These are phyloP conservation scores for Arbacia lixula DNA, from an alignment of 53 echinoderm and acorn worm genomes.

Conservation along the genomic window DNA sequence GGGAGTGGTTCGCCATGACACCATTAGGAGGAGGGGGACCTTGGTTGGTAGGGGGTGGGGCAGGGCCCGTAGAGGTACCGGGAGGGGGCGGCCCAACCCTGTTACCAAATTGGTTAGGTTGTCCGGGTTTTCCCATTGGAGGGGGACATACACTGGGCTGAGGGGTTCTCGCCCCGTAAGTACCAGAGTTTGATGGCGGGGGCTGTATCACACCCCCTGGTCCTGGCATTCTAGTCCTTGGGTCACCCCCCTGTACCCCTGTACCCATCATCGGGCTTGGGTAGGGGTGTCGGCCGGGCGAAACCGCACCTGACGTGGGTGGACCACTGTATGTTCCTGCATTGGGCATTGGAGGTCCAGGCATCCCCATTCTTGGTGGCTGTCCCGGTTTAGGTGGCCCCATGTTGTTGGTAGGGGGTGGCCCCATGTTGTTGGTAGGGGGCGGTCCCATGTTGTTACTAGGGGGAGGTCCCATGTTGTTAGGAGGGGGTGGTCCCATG, in stretches of 20 bases:
- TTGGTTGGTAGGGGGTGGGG: too few relatives aligned
- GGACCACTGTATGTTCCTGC: not conserved
- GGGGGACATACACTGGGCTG: slow-evolving; percentile 31
- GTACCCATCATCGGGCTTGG: slow-evolving; percentile 40
- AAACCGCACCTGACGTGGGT: not conserved
- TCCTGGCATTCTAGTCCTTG: slow-evolving; percentile 32
- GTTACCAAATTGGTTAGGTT: slow-evolving; percentile 10
- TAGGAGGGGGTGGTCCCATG: slow-evolving; percentile 17
- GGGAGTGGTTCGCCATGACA: not conserved
- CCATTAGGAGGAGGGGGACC: slow-evolving; percentile 43
- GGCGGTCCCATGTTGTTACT: slow-evolving; percentile 4
- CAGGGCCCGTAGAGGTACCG: too few relatives aligned
- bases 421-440: slow-evolving; percentile 14
- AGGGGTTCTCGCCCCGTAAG: not conserved
- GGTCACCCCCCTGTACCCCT: not conserved
- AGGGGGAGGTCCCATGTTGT: slow-evolving; percentile 18
- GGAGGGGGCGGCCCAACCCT: slow-evolving; percentile 58
- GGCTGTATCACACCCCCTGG: slow-evolving; percentile 8
- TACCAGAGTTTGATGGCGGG: not conserved
- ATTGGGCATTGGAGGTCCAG: not conserved
- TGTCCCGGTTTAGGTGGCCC: slow-evolving; percentile 45
- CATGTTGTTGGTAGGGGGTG: slow-evolving; percentile 6
- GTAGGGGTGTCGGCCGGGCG: slow-evolving; percentile 55
- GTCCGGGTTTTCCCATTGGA: slow-evolving; percentile 38
- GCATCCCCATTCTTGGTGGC: slow-evolving; percentile 38